Percentiles rank a stretch among this genome's conserved stretches.
Conservation (phyloP, 2,888 invertebrate species). For the Ochlodes sylvanus region DNA sequence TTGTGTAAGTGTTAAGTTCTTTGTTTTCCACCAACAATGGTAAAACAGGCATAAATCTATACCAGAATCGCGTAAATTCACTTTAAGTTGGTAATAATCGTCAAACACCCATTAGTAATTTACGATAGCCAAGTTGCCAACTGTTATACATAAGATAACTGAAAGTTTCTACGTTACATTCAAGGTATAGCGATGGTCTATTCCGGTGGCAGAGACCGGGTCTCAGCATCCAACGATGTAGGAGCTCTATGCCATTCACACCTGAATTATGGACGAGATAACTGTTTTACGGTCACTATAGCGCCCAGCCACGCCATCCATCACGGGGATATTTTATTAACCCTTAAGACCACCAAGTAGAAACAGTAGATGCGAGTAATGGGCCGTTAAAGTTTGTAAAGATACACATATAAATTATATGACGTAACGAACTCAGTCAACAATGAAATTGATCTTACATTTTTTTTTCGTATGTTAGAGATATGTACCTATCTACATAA, state of each 20-base stretch:
- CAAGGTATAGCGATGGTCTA: not conserved
- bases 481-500: too few relatives aligned
- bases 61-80: not conserved
- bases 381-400: conserved; percentile 5
- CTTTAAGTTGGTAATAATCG: not conserved
- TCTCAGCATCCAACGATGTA: conserved; percentile 49
- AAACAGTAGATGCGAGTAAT: conserved; percentile 29
- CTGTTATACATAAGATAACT: not conserved
- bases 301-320: conserved; percentile 42
- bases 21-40: too few relatives aligned
- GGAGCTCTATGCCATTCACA: conserved; percentile 51
- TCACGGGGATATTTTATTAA: conserved; percentile 43
- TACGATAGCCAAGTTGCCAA: not conserved
- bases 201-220: conserved; percentile 25
- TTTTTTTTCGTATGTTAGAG: too few relatives aligned
- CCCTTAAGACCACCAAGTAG: conserved; percentile 44
- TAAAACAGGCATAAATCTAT: not conserved
- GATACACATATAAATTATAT: too few relatives aligned
- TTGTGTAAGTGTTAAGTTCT: too few relatives aligned
- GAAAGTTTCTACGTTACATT: not conserved
- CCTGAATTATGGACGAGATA: conserved; percentile 56
- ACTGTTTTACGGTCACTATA: conserved; percentile 52
- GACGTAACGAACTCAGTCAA: too few relatives aligned
- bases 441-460: too few relatives aligned
- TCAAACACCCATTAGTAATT: not conserved